phyloP scores from a whole-genome alignment of 2,888 invertebrate species.

The Slavum lentiscoides region DNA sequence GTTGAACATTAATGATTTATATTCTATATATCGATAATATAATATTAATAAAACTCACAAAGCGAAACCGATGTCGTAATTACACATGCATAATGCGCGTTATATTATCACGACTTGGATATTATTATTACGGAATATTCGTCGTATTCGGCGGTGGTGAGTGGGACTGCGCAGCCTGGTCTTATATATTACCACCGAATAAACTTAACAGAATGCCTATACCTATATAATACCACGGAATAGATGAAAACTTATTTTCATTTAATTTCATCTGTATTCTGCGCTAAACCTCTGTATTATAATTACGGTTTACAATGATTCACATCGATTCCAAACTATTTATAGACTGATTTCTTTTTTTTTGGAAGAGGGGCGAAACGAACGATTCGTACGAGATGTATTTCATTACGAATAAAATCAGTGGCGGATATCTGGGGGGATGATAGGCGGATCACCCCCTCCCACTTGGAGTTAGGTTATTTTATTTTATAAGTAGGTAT shows the following conservation, averaged over 20 bases:
- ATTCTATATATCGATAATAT: neutral
- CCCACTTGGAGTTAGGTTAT: too few relatives aligned
- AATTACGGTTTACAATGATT: neutral
- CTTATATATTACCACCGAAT: neutral
- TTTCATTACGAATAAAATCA: too few relatives aligned
- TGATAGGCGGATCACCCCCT: too few relatives aligned
- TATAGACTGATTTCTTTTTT: neutral
- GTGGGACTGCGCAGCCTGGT: too few relatives aligned
- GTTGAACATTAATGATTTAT: neutral
- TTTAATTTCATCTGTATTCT: too few relatives aligned
- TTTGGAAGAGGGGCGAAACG: too few relatives aligned
- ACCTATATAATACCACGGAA: too few relatives aligned
- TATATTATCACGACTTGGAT: neutral
- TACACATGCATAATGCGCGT: neutral
- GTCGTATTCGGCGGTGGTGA: neutral
- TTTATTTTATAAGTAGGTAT: too few relatives aligned
- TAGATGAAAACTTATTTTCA: too few relatives aligned
- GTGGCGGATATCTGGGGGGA: too few relatives aligned
- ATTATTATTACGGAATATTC: constrained; percentile 20
- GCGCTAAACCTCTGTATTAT: too few relatives aligned
- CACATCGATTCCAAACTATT: neutral
- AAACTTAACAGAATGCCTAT: neutral
- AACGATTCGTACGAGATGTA: too few relatives aligned
- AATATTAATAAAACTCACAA: neutral
- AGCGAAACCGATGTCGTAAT: constrained; percentile 9